Evolutionary conservation across 1,140 invertebrate species (phyloP).

Genomic region (Pollicipes pollicipes): DNA sequence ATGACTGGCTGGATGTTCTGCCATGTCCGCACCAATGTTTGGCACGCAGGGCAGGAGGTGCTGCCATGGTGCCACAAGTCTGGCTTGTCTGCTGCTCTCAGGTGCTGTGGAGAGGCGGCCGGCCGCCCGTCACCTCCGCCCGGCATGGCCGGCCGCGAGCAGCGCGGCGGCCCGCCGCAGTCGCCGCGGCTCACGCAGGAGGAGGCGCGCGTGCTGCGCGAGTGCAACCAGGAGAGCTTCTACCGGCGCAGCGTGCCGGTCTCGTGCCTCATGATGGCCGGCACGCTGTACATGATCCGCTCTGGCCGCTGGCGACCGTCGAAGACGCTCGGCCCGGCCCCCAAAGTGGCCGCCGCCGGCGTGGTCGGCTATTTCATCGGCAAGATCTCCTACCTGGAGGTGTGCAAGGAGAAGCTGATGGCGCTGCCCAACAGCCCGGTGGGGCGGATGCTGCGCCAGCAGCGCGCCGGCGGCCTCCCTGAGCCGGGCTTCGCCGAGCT

Average conservation of each 20-base stretch:
- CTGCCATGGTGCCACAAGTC: too few relatives aligned
- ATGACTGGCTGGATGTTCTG: too few relatives aligned
- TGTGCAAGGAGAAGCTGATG: constrained; percentile 55
- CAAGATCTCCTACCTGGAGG: constrained; percentile 51
- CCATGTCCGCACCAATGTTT: too few relatives aligned
- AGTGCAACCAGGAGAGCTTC: constrained; percentile 54
- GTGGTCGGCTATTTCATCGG: constrained; percentile 52
- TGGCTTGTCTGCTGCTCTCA: too few relatives aligned
- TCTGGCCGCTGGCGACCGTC: constrained; percentile 35
- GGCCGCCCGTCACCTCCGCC: too few relatives aligned
- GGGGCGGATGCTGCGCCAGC: constrained; percentile 37
- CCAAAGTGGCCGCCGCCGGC: constrained; percentile 42
- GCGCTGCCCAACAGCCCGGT: constrained; percentile 41
- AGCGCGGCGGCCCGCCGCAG: too few relatives aligned
- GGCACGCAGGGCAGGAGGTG: too few relatives aligned
- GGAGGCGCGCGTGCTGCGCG: constrained; percentile 41
- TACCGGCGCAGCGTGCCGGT: constrained; percentile 46
- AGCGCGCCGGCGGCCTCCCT: constrained; percentile 18
- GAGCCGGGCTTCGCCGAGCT: constrained; percentile 3
- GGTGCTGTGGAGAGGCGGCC: too few relatives aligned
- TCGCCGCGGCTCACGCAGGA: too few relatives aligned
- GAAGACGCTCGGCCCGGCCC: constrained; percentile 40
- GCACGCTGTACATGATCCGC: constrained; percentile 30
- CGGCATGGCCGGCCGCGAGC: too few relatives aligned
- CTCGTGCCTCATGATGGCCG: constrained; percentile 35